phyloP scores from a whole-genome alignment of 1,140 invertebrate species.

The Phymorhynchus buccinoides region DNA sequence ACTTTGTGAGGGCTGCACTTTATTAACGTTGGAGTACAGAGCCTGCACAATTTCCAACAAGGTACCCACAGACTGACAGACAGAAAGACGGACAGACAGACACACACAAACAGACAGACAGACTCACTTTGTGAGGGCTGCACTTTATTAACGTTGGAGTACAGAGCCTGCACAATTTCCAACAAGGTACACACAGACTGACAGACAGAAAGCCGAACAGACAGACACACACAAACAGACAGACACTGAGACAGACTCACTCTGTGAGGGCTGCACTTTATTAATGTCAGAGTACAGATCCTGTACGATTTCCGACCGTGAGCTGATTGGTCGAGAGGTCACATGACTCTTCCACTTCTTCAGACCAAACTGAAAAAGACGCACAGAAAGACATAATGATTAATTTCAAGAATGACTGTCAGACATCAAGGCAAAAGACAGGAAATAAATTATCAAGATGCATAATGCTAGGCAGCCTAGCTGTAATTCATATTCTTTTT shows the following conservation, averaged over 20 bases:
- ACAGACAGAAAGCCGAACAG: not conserved
- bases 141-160: no score
- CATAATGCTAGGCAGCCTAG: no score
- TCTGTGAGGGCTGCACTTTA: slow-evolving; percentile 37
- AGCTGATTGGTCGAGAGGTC: slow-evolving; percentile 61
- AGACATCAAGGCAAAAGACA: no score
- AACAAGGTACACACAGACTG: not conserved
- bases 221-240: not conserved
- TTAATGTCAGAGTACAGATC: slow-evolving; percentile 66
- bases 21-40: no score
- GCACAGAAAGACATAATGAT: not conserved
- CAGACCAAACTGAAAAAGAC: slow-evolving; percentile 64
- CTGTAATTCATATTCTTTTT: no score
- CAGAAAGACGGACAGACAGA: not conserved
- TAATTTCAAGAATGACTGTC: no score
- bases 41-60: no score
- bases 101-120: not conserved
- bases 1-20: no score
- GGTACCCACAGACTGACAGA: no score
- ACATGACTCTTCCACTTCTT: slow-evolving; percentile 72
- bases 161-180: no score
- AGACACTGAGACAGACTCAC: not conserved
- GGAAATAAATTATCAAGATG: no score
- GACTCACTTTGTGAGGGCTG: no score
- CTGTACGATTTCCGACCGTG: slow-evolving; percentile 66